Base-by-base conservation (phyloP, 2,113 vertebrate genomes). In the Panurus biarmicus region DNA sequence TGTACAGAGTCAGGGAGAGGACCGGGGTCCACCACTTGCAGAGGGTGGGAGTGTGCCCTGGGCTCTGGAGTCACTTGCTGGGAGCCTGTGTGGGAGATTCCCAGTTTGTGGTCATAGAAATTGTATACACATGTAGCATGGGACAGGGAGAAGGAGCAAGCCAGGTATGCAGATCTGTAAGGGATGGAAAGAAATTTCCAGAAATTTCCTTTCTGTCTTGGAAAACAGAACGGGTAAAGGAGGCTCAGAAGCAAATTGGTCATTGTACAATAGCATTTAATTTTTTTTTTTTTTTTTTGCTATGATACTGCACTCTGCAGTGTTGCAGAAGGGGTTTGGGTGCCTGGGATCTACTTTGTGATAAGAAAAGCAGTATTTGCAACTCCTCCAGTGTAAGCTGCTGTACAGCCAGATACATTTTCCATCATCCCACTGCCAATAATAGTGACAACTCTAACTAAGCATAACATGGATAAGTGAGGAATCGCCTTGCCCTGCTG, bases 21-120 rank as follows among this genome's bases (percentile, higher is more conserved):
- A 88, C 75, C 87, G 71, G 95, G 71, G 85, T 64, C 90, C 82
- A 54, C 42, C 0, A 14, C 72, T 92, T 3, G 0, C 38, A 28
- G 79, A 83, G 88, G 38, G 67, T 86, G 79, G 71, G 88, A 96
- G 83, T 16, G 6, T 93, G 90, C 64, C 90, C 83, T 95, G 90
- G 94, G 90, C 88, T 90, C 5, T 1, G 38, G 75, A 94, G 60
- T 83, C 72, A 17, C 67, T 96, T 3, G 1, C 92, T 84, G 92
- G 47, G 72, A 94, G 88, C 17, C 64, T 80, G 64, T 0, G 0
- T 77, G 91, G 85, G 87, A 91, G 87, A 91, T 94, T 92, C 67
- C 62, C 51, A 0, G 78, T 71, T 44, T 95, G 79, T 85, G 77
- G 93, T 94, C 65, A 86, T 90, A 75, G 89, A 91, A 91, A 83